A percentile compares a stretch with the other conserved stretches of the same genome.
phyloP scores from a whole-genome alignment of 2,113 vertebrate species.

The Herpetotheres cachinnans region DNA sequence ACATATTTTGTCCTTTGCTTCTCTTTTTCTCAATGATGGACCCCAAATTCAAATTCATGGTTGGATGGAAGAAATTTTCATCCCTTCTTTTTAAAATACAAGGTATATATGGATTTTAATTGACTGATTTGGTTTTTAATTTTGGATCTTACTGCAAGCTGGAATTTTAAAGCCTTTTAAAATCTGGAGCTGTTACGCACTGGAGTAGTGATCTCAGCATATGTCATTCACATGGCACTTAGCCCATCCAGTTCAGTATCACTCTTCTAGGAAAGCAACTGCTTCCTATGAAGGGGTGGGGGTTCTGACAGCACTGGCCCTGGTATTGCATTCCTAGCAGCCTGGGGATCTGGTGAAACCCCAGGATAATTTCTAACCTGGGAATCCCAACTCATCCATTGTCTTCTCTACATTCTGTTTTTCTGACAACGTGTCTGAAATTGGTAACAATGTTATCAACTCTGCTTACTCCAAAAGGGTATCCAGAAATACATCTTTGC shows the following conservation, averaged over 20 bases:
- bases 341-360: neutral
- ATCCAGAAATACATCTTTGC: slow-evolving; percentile 28
- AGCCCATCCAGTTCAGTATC: neutral
- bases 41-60: neutral
- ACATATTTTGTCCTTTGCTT: neutral
- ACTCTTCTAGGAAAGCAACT: neutral
- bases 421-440: slow-evolving; percentile 10
- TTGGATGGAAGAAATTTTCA: neutral
- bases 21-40: neutral
- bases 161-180: neutral
- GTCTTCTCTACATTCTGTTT: neutral
- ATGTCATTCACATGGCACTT: neutral
- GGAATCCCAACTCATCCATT: neutral
- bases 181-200: neutral
- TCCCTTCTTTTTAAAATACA: neutral
- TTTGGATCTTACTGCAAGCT: neutral
- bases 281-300: neutral
- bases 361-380: neutral
- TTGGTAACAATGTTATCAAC: neutral
- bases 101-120: neutral
- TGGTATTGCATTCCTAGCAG: neutral
- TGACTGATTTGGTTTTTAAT: neutral
- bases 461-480: neutral
- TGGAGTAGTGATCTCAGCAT: neutral
- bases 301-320: neutral